phyloP scores from a whole-genome alignment of 2,888 invertebrate genomes.

The Leuctra nigra region DNA sequence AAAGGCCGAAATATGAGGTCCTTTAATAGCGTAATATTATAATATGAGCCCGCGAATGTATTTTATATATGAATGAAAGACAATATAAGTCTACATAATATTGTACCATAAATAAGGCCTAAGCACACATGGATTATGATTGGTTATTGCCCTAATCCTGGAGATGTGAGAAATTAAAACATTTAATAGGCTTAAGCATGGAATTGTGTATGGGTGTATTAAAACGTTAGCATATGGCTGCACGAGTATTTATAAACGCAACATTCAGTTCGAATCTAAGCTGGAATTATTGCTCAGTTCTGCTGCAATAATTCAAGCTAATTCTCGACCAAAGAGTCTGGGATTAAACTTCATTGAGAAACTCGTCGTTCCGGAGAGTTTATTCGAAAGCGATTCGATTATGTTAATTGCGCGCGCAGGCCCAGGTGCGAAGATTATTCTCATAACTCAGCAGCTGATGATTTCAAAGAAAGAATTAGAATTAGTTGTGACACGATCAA shows the following conservation, averaged over 20 bases:
- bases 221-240: constrained; percentile 6
- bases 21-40: too few species aligned
- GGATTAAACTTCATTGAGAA: not conserved
- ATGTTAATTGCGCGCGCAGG: not conserved
- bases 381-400: constrained; percentile 2
- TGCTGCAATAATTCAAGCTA: constrained; percentile 1
- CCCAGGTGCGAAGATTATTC: not conserved
- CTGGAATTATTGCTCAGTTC: not conserved
- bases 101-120: too few species aligned
- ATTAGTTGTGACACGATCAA: constrained; percentile 5
- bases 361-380: not conserved
- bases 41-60: too few species aligned
- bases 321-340: constrained; percentile 8
- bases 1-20: too few species aligned
- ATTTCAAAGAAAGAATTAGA: constrained; percentile 9
- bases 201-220: constrained; percentile 4
- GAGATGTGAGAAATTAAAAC: not conserved
- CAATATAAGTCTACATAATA: too few species aligned
- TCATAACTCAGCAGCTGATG: constrained; percentile 6
- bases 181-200: not conserved
- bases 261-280: not conserved
- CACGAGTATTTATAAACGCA: constrained; percentile 1
- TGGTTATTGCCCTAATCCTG: not conserved
- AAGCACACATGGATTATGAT: not conserved
- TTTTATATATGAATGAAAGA: too few species aligned